A percentile compares a stretch with the other conserved stretches of the same genome.
Evolutionary conservation across 2,888 invertebrate species (phyloP).

Genomic region (Noctuana brunneofusca): DNA sequence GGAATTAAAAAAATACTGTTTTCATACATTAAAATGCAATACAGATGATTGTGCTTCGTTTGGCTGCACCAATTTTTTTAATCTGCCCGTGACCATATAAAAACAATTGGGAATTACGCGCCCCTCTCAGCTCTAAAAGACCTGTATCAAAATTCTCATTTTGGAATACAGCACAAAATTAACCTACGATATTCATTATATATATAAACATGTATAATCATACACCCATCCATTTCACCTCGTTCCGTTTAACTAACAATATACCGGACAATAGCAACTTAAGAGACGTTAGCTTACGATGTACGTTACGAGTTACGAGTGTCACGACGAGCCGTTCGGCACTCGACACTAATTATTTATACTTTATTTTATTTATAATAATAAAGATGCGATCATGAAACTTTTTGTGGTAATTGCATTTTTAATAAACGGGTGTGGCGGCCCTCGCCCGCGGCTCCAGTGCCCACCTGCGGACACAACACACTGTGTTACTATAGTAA

Average conservation of each 20-base stretch:
- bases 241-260: constrained; percentile 57
- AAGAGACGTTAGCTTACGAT: constrained; percentile 66
- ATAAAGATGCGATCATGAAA: constrained; percentile 67
- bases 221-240: constrained; percentile 72
- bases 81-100: constrained; percentile 38
- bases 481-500: too few relatives aligned
- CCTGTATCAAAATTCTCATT: constrained; percentile 48
- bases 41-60: constrained; percentile 23
- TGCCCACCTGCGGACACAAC: constrained; percentile 56
- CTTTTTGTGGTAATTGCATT: constrained; percentile 74
- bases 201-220: constrained; percentile 78
- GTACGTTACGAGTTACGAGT: constrained; percentile 36
- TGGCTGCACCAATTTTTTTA: constrained; percentile 12
- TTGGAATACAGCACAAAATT: constrained; percentile 77
- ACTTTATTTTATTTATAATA: constrained; percentile 43
- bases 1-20: constrained; percentile 14
- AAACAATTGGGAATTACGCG: constrained; percentile 36
- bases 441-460: constrained; percentile 53
- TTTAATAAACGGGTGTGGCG: constrained; percentile 57
- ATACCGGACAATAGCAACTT: constrained; percentile 70
- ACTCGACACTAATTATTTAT: constrained; percentile 44
- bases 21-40: not conserved
- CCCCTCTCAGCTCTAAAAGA: constrained; percentile 29
- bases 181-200: constrained; percentile 80
- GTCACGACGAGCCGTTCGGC: constrained; percentile 37